These are phyloP conservation scores for Chinchilla lanigera DNA, from an alignment of 2,113 vertebrate genomes.

Conservation along the genomic window DNA sequence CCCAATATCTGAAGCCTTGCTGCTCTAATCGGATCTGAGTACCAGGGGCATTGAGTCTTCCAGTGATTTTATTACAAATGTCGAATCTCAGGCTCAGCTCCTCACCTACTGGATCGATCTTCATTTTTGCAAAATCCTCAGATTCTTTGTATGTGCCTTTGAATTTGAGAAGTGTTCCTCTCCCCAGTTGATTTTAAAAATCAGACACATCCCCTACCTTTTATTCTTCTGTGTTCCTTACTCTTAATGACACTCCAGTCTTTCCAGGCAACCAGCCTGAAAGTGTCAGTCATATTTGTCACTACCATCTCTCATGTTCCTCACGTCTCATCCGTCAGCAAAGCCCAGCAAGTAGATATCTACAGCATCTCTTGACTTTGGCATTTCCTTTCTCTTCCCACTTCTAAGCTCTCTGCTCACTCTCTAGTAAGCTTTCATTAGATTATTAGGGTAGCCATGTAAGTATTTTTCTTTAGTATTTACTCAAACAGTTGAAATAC, in stretches of 20 bases:
- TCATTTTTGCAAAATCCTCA: constrained; percentile 5
- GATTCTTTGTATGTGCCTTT: neutral
- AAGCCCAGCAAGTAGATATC: neutral
- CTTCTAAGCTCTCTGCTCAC: constrained; percentile 14
- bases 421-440: neutral
- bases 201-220: neutral
- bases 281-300: neutral
- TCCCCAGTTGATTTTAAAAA: neutral
- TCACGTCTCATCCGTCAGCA: neutral
- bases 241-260: neutral
- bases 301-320: neutral
- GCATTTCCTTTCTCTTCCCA: neutral
- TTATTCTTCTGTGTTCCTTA: constrained; percentile 12
- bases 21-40: neutral
- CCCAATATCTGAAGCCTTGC: neutral
- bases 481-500: neutral
- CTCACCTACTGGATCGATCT: neutral
- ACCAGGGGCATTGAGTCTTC: neutral
- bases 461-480: neutral
- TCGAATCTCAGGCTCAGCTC: neutral
- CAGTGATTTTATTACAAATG: neutral
- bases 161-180: neutral
- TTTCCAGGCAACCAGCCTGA: neutral
- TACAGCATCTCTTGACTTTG: neutral
- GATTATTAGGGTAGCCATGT: neutral